Percentiles rank a stretch among this genome's conserved stretches.
These are phyloP conservation scores for Endotricha flammealis DNA, from an alignment of 2,888 invertebrate species.

Conservation along the genomic window DNA sequence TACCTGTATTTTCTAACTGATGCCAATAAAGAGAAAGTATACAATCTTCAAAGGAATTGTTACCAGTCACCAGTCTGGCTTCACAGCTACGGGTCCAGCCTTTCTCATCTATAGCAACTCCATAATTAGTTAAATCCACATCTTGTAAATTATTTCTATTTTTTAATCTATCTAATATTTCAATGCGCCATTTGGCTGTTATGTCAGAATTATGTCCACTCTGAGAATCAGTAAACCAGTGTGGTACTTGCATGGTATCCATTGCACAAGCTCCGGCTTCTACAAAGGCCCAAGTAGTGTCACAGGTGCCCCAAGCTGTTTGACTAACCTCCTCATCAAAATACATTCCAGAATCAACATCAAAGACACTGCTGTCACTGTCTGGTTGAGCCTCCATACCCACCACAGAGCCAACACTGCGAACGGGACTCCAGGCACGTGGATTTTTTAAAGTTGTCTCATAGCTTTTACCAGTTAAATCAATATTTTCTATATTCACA, in stretches of 20 bases:
- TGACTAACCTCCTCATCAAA: slow-evolving; percentile 87
- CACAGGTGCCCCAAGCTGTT: slow-evolving; percentile 88
- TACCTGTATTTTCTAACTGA: slow-evolving; percentile 83
- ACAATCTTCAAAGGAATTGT: slow-evolving; percentile 83
- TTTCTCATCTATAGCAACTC: slow-evolving; percentile 88
- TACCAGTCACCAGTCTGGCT: slow-evolving; percentile 80
- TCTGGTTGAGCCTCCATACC: slow-evolving; percentile 93
- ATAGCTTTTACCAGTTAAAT: slow-evolving; percentile 81
- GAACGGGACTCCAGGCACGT: slow-evolving; percentile 92
- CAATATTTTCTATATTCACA: slow-evolving; percentile 61
- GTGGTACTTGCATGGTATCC: slow-evolving; percentile 85
- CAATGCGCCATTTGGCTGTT: slow-evolving; percentile 85
- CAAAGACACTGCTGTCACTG: slow-evolving; percentile 89
- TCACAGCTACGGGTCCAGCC: slow-evolving; percentile 93
- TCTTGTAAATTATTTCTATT: slow-evolving; percentile 68
- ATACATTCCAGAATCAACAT: slow-evolving; percentile 88
- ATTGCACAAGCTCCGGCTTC: slow-evolving; percentile 88
- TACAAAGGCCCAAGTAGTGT: slow-evolving; percentile 89
- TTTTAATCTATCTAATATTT: slow-evolving; percentile 84
- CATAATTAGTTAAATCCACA: slow-evolving; percentile 80
- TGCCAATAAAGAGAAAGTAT: slow-evolving; percentile 91
- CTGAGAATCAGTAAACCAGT: slow-evolving; percentile 85
- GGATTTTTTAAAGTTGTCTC: slow-evolving; percentile 87
- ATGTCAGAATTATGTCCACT: slow-evolving; percentile 80
- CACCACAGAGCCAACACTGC: slow-evolving; percentile 90